Evolutionary conservation across 2,797 vertebrate species (phyloP).

Genomic region (Ctenochaetus hawaiiensis): DNA sequence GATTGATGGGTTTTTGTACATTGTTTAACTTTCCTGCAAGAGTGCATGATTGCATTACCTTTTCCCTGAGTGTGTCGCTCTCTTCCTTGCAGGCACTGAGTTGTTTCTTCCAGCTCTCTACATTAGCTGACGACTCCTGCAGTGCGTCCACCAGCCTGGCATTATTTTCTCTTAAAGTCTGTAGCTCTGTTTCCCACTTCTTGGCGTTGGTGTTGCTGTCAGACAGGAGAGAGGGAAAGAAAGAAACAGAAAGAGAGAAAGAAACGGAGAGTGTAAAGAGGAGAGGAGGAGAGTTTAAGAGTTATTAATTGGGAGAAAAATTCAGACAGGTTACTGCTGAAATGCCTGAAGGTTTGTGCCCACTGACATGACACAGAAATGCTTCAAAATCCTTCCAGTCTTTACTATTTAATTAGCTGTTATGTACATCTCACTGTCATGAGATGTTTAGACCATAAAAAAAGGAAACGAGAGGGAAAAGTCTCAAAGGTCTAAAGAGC

Average conservation of each 20-base stretch:
- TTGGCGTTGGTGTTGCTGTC: conserved; percentile 91
- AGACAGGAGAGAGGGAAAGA: conserved; percentile 44
- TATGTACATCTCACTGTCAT: conserved; percentile 15
- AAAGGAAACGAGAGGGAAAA: conserved; percentile 10
- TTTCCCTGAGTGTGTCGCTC: conserved; percentile 90
- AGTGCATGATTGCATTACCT: conserved; percentile 81
- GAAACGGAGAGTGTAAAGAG: conserved; percentile 15
- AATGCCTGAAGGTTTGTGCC: conserved; percentile 18
- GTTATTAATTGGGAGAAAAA: conserved; percentile 49
- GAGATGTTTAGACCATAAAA: conserved; percentile 25
- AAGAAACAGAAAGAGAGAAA: conserved; percentile 18
- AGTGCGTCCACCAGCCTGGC: conserved; percentile 90
- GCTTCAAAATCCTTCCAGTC: conserved; percentile 31
- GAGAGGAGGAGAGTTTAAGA: conserved; percentile 9
- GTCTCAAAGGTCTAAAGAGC: conserved; percentile 29
- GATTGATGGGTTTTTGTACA: conserved; percentile 19
- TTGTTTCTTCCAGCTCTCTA: conserved; percentile 95
- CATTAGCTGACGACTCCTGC: conserved; percentile 92
- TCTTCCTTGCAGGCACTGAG: conserved; percentile 92
- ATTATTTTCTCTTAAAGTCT: conserved; percentile 94
- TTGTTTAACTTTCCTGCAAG: conserved; percentile 26
- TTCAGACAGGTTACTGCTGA: conserved; percentile 41
- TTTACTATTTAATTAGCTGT: conserved; percentile 50
- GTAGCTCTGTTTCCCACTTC: conserved; percentile 95
- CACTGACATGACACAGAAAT: conserved; percentile 40